Conservation (phyloP, 2,888 invertebrate genomes). For the Ophion ventricosus region DNA sequence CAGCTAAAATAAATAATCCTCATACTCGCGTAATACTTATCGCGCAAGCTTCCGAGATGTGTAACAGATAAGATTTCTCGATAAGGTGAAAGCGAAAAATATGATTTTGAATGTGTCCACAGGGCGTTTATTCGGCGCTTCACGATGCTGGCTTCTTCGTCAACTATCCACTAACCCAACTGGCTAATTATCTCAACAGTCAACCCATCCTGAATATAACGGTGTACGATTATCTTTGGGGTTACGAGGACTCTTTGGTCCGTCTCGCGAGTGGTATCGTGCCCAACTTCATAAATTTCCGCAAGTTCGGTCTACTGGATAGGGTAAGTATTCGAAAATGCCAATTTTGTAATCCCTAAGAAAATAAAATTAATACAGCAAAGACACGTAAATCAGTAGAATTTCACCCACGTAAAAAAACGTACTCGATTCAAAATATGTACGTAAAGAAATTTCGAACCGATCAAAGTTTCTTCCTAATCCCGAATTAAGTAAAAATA, state of each 20-base stretch:
- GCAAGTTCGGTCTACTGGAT: constrained; percentile 92
- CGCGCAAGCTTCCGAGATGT: too few species aligned
- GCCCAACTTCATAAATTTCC: constrained; percentile 92
- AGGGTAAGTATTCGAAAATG: constrained; percentile 85
- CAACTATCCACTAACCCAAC: constrained; percentile 86
- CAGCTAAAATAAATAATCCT: too few species aligned
- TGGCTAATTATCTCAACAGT: constrained; percentile 85
- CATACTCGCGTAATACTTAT: too few species aligned
- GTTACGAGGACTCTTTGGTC: constrained; percentile 91
- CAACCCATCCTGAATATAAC: constrained; percentile 87
- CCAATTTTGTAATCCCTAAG: constrained; percentile 33
- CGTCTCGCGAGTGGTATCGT: constrained; percentile 88
- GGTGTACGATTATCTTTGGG: constrained; percentile 91
- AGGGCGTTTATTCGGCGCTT: constrained; percentile 86
- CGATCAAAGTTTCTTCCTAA: too few species aligned
- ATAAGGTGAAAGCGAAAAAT: neutral
- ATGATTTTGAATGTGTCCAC: constrained; percentile 37
- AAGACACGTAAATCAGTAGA: neutral
- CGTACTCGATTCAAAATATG: neutral
- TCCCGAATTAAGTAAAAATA: too few species aligned
- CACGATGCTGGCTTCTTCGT: constrained; percentile 85
- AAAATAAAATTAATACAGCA: too few species aligned
- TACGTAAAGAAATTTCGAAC: too few species aligned
- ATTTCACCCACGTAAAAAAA: neutral
- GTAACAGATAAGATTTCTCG: neutral